phyloP scores from a whole-genome alignment of 2,888 invertebrate genomes.

The Pristionchus maxplancki region DNA sequence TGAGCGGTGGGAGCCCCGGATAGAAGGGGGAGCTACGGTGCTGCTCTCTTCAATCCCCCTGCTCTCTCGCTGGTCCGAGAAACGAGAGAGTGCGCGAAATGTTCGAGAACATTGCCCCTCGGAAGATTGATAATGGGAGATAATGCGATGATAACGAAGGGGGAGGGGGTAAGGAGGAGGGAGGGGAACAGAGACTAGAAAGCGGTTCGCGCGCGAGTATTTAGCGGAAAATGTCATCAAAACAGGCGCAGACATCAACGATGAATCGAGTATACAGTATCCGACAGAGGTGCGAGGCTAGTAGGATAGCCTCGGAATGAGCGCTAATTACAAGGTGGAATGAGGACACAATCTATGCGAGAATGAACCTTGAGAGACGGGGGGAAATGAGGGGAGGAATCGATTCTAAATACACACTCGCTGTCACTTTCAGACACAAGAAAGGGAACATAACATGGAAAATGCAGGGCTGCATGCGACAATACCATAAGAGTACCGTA shows the following conservation, averaged over 20 bases:
- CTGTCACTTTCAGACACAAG: neutral
- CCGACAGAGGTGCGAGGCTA: neutral
- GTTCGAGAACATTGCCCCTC: neutral
- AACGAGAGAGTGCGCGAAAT: neutral
- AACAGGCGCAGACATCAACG: neutral
- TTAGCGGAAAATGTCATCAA: neutral
- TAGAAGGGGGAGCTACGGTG: neutral
- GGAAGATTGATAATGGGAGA: neutral
- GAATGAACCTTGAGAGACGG: neutral
- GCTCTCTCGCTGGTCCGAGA: neutral
- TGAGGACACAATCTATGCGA: neutral
- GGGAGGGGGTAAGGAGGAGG: neutral
- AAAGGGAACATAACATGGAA: neutral
- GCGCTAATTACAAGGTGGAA: neutral
- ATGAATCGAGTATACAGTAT: neutral
- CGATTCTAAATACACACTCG: neutral
- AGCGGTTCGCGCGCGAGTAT: neutral
- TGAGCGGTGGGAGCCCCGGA: neutral
- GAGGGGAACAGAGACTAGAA: neutral
- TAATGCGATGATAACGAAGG: slow-evolving; percentile 6
- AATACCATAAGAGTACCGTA: neutral
- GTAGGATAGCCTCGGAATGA: neutral
- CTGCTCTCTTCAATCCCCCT: neutral
- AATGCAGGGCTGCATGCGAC: neutral
- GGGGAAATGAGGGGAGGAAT: neutral